Conservation (phyloP, 2,113 vertebrate species). For the Ondatra zibethicus region DNA sequence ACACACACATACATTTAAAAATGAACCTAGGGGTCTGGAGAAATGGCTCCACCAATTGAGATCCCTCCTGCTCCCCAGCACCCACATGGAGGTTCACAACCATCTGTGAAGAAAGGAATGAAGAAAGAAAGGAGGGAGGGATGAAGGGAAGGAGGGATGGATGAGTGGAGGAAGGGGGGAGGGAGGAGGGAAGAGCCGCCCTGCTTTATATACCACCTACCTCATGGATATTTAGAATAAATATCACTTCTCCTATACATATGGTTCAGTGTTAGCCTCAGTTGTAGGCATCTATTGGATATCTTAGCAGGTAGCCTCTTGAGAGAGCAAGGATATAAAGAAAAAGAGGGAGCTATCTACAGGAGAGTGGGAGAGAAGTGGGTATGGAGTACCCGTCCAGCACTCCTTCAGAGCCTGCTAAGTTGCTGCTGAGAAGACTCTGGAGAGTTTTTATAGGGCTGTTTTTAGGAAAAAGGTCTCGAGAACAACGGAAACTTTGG, state of each 20-base stretch:
- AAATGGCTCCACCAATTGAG: not conserved
- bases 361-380: too few species aligned
- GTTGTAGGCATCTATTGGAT: not conserved
- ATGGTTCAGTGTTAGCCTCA: not conserved
- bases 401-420: rapidly evolving
- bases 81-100: not conserved
- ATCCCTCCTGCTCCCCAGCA: not conserved
- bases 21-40: not conserved
- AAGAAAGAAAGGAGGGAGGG: too few species aligned
- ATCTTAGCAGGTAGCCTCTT: not conserved
- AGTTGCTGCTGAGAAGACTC: not conserved
- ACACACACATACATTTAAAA: not conserved
- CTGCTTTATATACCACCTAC: not conserved
- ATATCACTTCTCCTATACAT: not conserved
- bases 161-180: too few species aligned
- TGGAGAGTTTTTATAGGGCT: not conserved
- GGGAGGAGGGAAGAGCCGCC: not conserved
- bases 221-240: too few species aligned
- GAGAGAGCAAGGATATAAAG: not conserved
- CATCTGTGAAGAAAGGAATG: too few species aligned
- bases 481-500: not conserved
- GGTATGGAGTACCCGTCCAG: not conserved
- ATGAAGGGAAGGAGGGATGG: too few species aligned
- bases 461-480: not conserved
- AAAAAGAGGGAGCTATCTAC: not conserved